Evolutionary conservation across 2,888 invertebrate genomes (phyloP).

Genomic region (Pseudanteris insignis): DNA sequence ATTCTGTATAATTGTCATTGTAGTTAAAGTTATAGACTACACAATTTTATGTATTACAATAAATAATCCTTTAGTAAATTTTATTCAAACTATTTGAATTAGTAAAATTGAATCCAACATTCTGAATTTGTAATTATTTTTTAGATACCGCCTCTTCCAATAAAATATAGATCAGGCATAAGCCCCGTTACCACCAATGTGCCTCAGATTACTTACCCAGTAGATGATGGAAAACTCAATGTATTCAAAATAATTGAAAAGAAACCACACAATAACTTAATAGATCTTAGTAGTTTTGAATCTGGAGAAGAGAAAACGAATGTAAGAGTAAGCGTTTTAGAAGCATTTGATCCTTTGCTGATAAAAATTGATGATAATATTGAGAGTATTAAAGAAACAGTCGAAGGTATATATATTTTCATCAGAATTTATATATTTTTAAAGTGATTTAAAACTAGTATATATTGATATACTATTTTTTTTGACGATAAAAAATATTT

Average conservation of each 20-base stretch:
- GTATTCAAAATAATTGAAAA: conserved; percentile 67
- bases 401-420: conserved; percentile 43
- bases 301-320: conserved; percentile 67
- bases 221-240: conserved; percentile 60
- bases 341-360: conserved; percentile 88
- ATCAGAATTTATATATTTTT: no score
- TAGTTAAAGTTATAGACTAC: no score
- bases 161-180: conserved; percentile 58
- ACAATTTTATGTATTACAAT: no score
- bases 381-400: conserved; percentile 45
- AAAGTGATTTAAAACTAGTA: no score
- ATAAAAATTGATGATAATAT: conserved; percentile 70
- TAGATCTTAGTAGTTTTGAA: conserved; percentile 69
- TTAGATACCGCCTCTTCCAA: conserved; percentile 64
- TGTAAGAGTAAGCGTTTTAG: conserved; percentile 77
- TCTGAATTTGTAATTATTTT: no score
- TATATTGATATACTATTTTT: no score
- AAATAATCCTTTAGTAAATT: no score
- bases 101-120: no score
- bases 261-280: conserved; percentile 70
- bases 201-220: conserved; percentile 46
- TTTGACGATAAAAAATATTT: no score
- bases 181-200: conserved; percentile 33
- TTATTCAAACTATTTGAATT: no score
- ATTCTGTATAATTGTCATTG: no score